Evolutionary conservation across 1,140 invertebrate species (phyloP).

Genomic region (Mya arenaria): DNA sequence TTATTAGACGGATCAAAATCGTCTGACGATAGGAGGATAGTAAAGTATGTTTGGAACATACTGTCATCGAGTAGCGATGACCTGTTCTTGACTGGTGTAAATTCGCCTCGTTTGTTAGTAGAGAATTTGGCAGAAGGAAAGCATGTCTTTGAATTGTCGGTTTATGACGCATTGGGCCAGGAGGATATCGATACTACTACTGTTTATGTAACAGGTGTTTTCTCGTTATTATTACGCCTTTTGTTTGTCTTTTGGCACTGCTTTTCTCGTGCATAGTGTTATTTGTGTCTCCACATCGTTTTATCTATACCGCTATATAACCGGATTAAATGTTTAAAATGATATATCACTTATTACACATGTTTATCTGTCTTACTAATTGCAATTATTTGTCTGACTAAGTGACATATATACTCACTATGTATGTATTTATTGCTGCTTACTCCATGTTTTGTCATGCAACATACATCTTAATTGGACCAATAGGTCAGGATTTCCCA

Average conservation of each 20-base stretch:
- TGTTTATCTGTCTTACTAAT: too few relatives aligned
- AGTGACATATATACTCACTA: too few relatives aligned
- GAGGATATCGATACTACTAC: neutral
- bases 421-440: too few relatives aligned
- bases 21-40: conserved; percentile 10
- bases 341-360: too few relatives aligned
- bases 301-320: too few relatives aligned
- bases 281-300: too few relatives aligned
- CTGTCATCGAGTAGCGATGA: neutral
- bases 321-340: too few relatives aligned
- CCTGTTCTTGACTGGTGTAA: neutral
- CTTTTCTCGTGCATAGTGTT: too few relatives aligned
- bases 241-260: neutral
- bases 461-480: too few relatives aligned
- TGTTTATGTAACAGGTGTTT: conserved; percentile 23
- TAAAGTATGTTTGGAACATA: neutral
- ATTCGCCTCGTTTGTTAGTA: neutral
- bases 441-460: too few relatives aligned
- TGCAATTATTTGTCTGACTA: too few relatives aligned
- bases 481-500: neutral
- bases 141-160: conserved; percentile 1
- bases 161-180: conserved; percentile 11
- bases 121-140: neutral
- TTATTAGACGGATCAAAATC: conserved; percentile 1
- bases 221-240: too few relatives aligned